Base-by-base conservation (phyloP, 37 sponge, comb jelly and placozoan species). In the Petrosia ficiformis region DNA sequence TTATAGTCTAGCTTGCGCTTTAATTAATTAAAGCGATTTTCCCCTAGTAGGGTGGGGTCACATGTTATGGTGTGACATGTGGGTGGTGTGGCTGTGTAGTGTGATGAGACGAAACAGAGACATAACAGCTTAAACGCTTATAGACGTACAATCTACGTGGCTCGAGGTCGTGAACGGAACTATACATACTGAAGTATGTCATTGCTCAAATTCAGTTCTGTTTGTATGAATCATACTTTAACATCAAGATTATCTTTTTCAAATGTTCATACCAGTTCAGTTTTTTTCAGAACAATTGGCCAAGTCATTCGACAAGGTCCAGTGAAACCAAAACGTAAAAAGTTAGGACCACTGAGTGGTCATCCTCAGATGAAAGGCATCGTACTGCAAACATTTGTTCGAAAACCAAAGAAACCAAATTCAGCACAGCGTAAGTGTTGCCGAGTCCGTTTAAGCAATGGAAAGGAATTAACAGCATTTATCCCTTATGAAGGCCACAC, bases 401-500 rank as follows among this genome's bases (percentile, higher is more conserved):
- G 88, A 1, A 85, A 78, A 28, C 94, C 94, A 3, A 90, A 75
- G 73, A 94, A 94, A 48, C 94, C 94, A 10, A 94, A 94, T 57
- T 94, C 94, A 36, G 94, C 88, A 48, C 88, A 94, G 48, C 39
- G 94, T 16, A 94, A 87, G 68, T 88, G 90, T 59, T 84, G 83
- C 35, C 80, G 82, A 1, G 93, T 94, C 1, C 75, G 93, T 2
- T 70, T 94, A 10, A 87, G 77, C 38, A 94, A 86, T 34, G 93
- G 93, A 21, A 94, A 89, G 60, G 82, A 76, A 35, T 3, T 82
- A 24, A 81, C 72, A 24, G 92, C 92, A 0, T 87, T 73, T 59
- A 90, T 94, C 32, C 94, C 94, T 1, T 54, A 72, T 29, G 94
- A 80, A 67, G 78, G 79, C 1, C 91, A 88, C 70, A 79, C 84